Evolutionary conservation across 2,113 vertebrate genomes (phyloP), one percentile per base, ranked within the genome.

Genomic region (Crypturellus undulatus): DNA sequence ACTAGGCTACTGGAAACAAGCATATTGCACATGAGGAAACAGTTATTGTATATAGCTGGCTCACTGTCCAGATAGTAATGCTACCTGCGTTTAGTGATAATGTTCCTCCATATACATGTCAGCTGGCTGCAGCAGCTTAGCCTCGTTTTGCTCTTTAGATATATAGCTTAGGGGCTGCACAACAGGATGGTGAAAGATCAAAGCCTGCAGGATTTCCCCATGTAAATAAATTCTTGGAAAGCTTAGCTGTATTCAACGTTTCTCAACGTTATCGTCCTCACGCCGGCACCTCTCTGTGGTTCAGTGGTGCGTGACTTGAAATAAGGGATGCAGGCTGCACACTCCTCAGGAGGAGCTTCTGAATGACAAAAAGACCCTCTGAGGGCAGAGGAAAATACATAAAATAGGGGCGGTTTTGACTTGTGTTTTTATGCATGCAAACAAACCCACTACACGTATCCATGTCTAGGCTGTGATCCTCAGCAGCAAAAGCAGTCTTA

Each of bases 11-110:
- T 69, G 83, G 58, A 86, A 86, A 62, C 56, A 58, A 86, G 72
- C 72, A 58, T 45, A 84, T 62, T 84, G 85, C 65, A 52, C 69
- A 28, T 0, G 30, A 72, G 77, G 87, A 92, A 90, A n/a, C 34
- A 65, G 94, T 54, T 62, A 22, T 6, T 58, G 11, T 12, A 24
- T 9, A 10, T 70, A 11, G 62, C 56, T 84, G 92, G 87, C 56
- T 84, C 93, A 94, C 47, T 40, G 90, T 87, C 68, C 91, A 96
- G 93, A 11, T 2, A 70, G 89, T 47, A 86, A 77, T 7, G 54
- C 79, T 96, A 59, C 72, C 85, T 92, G 90, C 56, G 1, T 3
- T 16, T 2, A 30, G 42, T n/a, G 56, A 56, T 42, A 81, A 59
- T 1, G 69, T 26, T 78, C 77, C 73, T 58, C 73, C 54, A n/a